Conservation (phyloP, 2,113 vertebrate species). For the Chaenogobius annularis region DNA sequence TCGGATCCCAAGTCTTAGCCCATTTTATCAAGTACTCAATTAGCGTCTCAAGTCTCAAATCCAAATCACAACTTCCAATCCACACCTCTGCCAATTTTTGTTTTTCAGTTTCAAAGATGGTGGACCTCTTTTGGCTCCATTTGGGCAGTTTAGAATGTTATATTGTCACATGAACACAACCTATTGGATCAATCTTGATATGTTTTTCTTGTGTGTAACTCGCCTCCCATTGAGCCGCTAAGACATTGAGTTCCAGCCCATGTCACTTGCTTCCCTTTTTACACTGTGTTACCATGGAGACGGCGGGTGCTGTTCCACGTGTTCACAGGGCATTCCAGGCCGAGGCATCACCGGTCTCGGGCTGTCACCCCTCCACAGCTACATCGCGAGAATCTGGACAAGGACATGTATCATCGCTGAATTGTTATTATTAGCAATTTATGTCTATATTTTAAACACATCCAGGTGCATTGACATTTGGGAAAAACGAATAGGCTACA, state of each 20-base stretch:
- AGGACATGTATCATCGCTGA: slow-evolving; percentile 16
- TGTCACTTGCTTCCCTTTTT: slow-evolving; percentile 62
- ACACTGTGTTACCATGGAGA: slow-evolving; percentile 66
- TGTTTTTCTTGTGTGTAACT: not conserved
- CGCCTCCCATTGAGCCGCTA: slow-evolving; percentile 19
- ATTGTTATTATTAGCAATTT: too few species aligned
- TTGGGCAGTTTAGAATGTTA: too few species aligned
- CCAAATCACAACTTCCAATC: too few species aligned
- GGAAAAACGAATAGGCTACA: too few species aligned
- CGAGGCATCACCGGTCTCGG: slow-evolving; percentile 45
- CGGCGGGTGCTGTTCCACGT: slow-evolving; percentile 46
- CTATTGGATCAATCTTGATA: not conserved
- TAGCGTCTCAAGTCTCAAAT: too few species aligned
- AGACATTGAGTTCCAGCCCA: slow-evolving; percentile 24
- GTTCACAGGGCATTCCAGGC: slow-evolving; percentile 39
- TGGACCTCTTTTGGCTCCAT: too few species aligned
- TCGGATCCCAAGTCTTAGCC: too few species aligned
- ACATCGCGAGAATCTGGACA: slow-evolving; percentile 43
- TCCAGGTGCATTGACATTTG: too few species aligned
- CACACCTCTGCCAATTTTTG: too few species aligned
- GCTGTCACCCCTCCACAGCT: slow-evolving; percentile 28
- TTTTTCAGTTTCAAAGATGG: too few species aligned
- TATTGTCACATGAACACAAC: not conserved
- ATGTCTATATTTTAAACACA: too few species aligned
- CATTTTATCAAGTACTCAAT: too few species aligned